Conservation (phyloP, 2,797 vertebrate genomes). For the Chelon labrosus region DNA sequence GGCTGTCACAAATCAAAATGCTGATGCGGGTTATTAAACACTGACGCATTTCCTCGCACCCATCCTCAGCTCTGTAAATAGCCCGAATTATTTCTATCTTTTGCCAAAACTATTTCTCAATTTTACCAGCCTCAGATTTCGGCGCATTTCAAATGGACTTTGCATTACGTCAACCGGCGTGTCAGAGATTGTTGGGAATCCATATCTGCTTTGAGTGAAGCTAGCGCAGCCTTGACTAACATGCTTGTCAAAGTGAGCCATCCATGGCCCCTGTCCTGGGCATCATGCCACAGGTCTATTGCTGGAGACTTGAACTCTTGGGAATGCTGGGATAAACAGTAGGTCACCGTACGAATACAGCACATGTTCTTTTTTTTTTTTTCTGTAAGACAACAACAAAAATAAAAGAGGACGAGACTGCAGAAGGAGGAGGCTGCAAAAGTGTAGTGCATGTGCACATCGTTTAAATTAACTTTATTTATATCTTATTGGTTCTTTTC, state of each 20-base stretch:
- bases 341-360: constrained; percentile 69
- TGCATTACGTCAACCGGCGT: constrained; percentile 66
- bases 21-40: constrained; percentile 64
- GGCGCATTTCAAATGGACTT: constrained; percentile 69
- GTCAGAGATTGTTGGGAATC: constrained; percentile 71
- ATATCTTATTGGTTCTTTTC: neutral
- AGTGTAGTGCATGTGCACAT: neutral
- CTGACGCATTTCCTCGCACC: constrained; percentile 45
- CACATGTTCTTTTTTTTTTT: constrained; percentile 57
- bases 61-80: constrained; percentile 64
- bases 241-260: constrained; percentile 73
- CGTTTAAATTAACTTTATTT: constrained; percentile 21
- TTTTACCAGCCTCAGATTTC: constrained; percentile 71
- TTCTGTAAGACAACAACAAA: constrained; percentile 47
- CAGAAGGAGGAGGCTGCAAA: constrained; percentile 1
- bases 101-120: constrained; percentile 61
- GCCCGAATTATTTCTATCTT: constrained; percentile 58
- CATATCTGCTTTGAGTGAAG: constrained; percentile 68
- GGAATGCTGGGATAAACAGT: constrained; percentile 80
- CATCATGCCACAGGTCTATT: constrained; percentile 81
- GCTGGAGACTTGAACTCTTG: constrained; percentile 82
- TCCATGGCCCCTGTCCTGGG: constrained; percentile 74
- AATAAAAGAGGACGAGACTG: constrained; percentile 12
- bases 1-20: constrained; percentile 68
- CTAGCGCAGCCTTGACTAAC: constrained; percentile 69